Conservation (phyloP, 2,888 invertebrate genomes). For the Ypsolopha scabrella region DNA sequence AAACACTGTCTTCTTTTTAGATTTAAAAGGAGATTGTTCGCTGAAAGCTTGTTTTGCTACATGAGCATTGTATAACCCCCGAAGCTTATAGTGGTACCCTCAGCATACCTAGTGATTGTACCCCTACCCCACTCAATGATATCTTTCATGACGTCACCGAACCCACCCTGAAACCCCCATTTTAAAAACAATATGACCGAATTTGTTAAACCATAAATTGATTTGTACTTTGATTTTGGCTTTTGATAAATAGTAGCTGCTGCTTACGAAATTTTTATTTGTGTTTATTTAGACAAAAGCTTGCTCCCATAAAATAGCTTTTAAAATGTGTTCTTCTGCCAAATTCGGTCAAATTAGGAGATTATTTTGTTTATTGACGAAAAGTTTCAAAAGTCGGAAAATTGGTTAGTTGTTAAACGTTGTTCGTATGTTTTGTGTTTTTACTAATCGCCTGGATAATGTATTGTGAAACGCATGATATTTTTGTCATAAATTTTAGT, state of each 20-base stretch:
- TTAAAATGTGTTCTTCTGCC: conserved; percentile 18
- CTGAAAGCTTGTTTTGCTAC: too few species aligned
- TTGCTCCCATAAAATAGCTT: background rate
- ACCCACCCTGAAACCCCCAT: background rate
- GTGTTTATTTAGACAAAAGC: background rate
- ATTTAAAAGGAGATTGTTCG: too few species aligned
- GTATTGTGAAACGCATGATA: background rate
- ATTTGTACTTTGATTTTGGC: too few species aligned
- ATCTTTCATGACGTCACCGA: too few species aligned
- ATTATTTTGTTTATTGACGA: conserved; percentile 60
- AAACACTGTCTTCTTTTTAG: too few species aligned
- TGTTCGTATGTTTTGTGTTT: conserved; percentile 47
- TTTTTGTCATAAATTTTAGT: background rate
- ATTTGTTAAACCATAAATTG: background rate
- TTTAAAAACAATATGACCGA: background rate
- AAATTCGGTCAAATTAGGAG: conserved; percentile 37
- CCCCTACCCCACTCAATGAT: too few species aligned
- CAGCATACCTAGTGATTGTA: too few species aligned
- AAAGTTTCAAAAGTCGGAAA: conserved; percentile 11
- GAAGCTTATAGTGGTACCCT: too few species aligned
- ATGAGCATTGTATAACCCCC: too few species aligned
- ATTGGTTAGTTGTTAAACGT: conserved; percentile 23
- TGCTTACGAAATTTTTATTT: background rate
- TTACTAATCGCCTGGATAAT: conserved; percentile 49
- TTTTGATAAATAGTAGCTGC: too few species aligned